These are phyloP conservation scores for Cryptocephalus moraei DNA, from an alignment of 2,888 invertebrate species.

Conservation along the genomic window DNA sequence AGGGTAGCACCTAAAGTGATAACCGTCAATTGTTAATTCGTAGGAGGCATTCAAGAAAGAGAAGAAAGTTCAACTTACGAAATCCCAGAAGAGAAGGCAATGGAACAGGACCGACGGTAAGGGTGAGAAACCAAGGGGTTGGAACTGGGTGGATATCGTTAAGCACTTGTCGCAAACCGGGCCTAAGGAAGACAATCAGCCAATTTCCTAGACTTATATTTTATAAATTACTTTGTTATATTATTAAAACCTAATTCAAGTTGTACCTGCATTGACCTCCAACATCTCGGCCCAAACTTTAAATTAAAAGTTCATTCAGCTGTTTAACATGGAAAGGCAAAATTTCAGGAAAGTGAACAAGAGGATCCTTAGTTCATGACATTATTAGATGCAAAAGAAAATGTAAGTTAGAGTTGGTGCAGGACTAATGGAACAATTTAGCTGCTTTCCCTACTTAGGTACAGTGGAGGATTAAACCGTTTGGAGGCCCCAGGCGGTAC, in stretches of 20 bases:
- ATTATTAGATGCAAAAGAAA: no score
- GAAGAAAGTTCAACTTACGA: slow-evolving; percentile 79
- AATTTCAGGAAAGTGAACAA: no score
- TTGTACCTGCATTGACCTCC: no score
- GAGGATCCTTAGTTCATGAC: no score
- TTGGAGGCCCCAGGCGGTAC: no score
- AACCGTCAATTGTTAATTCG: background rate
- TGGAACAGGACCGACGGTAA: slow-evolving; percentile 73
- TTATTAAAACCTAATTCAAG: slow-evolving; percentile 1
- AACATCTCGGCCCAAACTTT: no score
- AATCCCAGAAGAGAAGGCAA: slow-evolving; percentile 81
- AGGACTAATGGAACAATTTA: no score
- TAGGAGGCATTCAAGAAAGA: slow-evolving; percentile 44
- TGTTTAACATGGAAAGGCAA: no score
- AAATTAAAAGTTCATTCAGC: no score
- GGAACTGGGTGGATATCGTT: slow-evolving; percentile 94
- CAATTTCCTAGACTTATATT: background rate
- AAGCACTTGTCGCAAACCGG: slow-evolving; percentile 85
- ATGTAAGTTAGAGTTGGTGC: no score
- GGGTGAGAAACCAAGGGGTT: slow-evolving; percentile 81
- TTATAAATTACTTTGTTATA: background rate
- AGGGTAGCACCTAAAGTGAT: background rate
- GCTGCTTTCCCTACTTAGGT: no score
- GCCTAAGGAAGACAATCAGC: slow-evolving; percentile 37
- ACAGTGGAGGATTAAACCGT: no score